phyloP scores from a whole-genome alignment of 2,888 invertebrate species.

The Cheiracanthium punctorium region DNA sequence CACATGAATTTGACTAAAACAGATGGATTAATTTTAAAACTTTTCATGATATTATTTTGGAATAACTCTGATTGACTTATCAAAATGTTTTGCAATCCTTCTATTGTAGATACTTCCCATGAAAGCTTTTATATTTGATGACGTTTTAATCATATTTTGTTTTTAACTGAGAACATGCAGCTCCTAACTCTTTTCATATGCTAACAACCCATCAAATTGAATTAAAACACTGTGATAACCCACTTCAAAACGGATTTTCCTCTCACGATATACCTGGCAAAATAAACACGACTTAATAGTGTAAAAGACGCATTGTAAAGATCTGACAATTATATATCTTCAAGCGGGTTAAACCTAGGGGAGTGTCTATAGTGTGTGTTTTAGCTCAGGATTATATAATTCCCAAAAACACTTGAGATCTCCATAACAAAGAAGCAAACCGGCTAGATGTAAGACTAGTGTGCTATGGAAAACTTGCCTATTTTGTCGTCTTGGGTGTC shows the following conservation, averaged over 20 bases:
- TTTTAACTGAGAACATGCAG: not conserved
- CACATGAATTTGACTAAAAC: not conserved
- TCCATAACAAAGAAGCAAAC: slow-evolving; percentile 51
- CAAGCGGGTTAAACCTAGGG: slow-evolving; percentile 30
- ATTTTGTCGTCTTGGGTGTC: slow-evolving; percentile 57
- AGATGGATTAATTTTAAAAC: not conserved
- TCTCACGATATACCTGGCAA: slow-evolving; percentile 18
- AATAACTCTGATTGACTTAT: not conserved
- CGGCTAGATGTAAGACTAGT: slow-evolving; percentile 30
- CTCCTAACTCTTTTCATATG: slow-evolving; percentile 48
- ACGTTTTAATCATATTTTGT: no score
- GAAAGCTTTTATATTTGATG: not conserved
- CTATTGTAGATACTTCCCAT: not conserved
- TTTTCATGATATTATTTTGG: not conserved
- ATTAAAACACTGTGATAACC: slow-evolving; percentile 40
- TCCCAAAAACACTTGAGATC: slow-evolving; percentile 9
- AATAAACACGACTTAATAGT: slow-evolving; percentile 33
- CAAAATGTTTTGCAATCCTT: not conserved
- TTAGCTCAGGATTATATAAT: slow-evolving; percentile 34
- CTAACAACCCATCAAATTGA: slow-evolving; percentile 26
- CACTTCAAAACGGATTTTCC: slow-evolving; percentile 28
- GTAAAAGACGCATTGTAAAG: slow-evolving; percentile 32
- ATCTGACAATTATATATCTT: slow-evolving; percentile 56
- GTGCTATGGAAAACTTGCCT: slow-evolving; percentile 65
- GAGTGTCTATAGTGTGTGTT: slow-evolving; percentile 42